Evolutionary conservation across 1,140 invertebrate species (phyloP).

Genomic region (Musca vetustissima): DNA sequence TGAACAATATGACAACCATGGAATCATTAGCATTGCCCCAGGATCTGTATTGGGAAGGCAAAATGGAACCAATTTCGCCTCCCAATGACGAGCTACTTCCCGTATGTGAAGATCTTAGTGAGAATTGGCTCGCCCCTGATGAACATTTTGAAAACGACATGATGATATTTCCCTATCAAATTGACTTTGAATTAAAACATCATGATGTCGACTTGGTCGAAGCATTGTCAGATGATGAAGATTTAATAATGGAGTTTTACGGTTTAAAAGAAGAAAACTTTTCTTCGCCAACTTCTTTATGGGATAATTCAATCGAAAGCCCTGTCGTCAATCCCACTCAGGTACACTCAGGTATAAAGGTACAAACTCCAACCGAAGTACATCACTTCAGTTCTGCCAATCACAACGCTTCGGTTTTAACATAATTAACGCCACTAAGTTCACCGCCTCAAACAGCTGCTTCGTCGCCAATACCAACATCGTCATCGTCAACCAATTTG

Average conservation of each 20-base stretch:
- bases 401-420: constrained; percentile 56
- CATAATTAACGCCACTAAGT: constrained; percentile 77
- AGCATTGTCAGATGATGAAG: constrained; percentile 40
- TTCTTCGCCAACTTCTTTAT: constrained; percentile 33
- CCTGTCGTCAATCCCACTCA: constrained; percentile 37
- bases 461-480: constrained; percentile 19
- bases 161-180: not conserved
- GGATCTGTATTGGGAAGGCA: constrained; percentile 50
- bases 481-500: not conserved
- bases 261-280: constrained; percentile 39
- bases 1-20: constrained; percentile 35
- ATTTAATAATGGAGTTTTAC: constrained; percentile 44
- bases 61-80: constrained; percentile 47
- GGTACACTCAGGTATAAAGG: constrained; percentile 43
- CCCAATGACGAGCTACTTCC: constrained; percentile 44
- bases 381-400: constrained; percentile 43
- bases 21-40: constrained; percentile 47
- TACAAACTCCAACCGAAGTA: constrained; percentile 31
- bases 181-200: constrained; percentile 27
- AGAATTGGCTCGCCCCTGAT: constrained; percentile 40
- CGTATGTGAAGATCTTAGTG: constrained; percentile 37
- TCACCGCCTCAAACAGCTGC: constrained; percentile 58
- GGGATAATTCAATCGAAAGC: constrained; percentile 37
- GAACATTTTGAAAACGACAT: constrained; percentile 50
- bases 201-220: constrained; percentile 30